phyloP scores from a whole-genome alignment of 2,797 vertebrate species.

The Lepus oiostolus region DNA sequence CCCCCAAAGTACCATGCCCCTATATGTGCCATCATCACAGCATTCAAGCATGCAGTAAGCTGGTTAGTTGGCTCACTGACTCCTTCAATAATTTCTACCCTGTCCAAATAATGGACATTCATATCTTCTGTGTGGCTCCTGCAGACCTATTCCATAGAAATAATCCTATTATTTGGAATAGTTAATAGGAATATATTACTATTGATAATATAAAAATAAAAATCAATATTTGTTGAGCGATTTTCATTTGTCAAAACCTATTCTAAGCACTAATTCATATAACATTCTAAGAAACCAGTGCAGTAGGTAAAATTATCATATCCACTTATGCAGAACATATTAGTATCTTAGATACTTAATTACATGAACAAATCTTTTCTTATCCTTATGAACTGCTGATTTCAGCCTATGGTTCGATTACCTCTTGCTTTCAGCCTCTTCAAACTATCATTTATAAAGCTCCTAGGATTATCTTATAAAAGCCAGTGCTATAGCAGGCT shows the following conservation, averaged over 20 bases:
- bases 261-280: slow-evolving; percentile 41
- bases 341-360: slow-evolving; percentile 59
- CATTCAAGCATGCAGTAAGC: background rate
- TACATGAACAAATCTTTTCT: slow-evolving; percentile 47
- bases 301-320: slow-evolving; percentile 55
- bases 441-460: background rate
- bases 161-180: background rate
- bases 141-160: background rate
- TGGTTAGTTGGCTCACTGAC: background rate
- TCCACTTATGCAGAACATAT: slow-evolving; percentile 49
- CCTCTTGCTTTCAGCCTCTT: slow-evolving; percentile 21
- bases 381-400: slow-evolving; percentile 41
- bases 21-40: background rate
- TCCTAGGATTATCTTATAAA: background rate
- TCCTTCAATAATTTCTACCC: background rate
- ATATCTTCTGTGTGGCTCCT: background rate
- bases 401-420: slow-evolving; percentile 37
- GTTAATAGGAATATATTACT: background rate
- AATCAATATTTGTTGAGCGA: slow-evolving; percentile 26
- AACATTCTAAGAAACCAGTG: slow-evolving; percentile 47
- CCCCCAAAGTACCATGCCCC: background rate
- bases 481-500: background rate
- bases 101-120: background rate
- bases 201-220: slow-evolving; percentile 16
- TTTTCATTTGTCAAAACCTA: background rate